These are phyloP conservation scores for Drosophila parabipectinata DNA, from an alignment of 1,140 invertebrate species.

Conservation along the genomic window DNA sequence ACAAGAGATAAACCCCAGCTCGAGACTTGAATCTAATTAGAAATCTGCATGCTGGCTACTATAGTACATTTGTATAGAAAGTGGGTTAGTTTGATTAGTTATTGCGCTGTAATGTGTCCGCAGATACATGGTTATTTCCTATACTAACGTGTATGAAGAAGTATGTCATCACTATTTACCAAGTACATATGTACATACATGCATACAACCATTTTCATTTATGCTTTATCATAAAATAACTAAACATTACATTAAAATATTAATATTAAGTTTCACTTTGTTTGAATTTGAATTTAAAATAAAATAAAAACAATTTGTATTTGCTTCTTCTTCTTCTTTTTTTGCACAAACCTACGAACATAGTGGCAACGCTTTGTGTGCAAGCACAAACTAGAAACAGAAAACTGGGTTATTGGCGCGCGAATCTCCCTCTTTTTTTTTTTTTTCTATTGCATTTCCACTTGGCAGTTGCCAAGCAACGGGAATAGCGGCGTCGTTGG, in stretches of 20 bases:
- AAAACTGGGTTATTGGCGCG: slow-evolving; percentile 79
- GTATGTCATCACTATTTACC: slow-evolving; percentile 70
- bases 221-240: too few relatives aligned
- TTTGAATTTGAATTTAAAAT: too few relatives aligned
- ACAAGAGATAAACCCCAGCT: slow-evolving; percentile 54
- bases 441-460: slow-evolving; percentile 45
- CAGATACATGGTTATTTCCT: slow-evolving; percentile 25
- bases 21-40: slow-evolving; percentile 68
- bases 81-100: slow-evolving; percentile 67
- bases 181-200: slow-evolving; percentile 8
- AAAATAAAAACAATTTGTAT: too few relatives aligned
- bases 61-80: slow-evolving; percentile 39
- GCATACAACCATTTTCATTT: not conserved
- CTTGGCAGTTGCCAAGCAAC: slow-evolving; percentile 58
- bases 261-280: too few relatives aligned
- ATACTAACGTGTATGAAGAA: slow-evolving; percentile 31
- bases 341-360: slow-evolving; percentile 11
- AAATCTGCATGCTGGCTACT: slow-evolving; percentile 57
- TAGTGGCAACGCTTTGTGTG: slow-evolving; percentile 37
- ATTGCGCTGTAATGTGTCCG: slow-evolving; percentile 18
- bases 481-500: slow-evolving; percentile 17
- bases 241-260: too few relatives aligned
- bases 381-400: slow-evolving; percentile 68
- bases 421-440: slow-evolving; percentile 21
- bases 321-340: slow-evolving; percentile 5